Conservation (phyloP, 2,888 invertebrate genomes). For the Tillus elongatus region DNA sequence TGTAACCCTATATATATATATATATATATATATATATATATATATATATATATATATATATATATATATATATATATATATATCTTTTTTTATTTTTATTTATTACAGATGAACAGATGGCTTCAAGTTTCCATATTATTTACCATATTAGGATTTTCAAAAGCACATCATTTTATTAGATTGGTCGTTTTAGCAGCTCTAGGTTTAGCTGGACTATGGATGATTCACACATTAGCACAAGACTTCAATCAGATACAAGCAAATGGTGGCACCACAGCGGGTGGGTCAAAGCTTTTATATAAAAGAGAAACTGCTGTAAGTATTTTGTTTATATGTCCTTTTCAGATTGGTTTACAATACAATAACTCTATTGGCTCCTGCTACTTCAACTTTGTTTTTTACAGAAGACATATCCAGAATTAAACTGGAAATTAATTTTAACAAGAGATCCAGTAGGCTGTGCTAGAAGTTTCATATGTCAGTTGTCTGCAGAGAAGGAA, state of each 20-base stretch:
- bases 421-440: constrained; percentile 36
- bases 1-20: too few relatives aligned
- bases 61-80: background rate
- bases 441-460: constrained; percentile 41
- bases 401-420: too few relatives aligned
- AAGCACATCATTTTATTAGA: constrained; percentile 38
- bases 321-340: constrained; percentile 1
- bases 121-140: constrained; percentile 22
- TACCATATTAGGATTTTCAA: constrained; percentile 29
- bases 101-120: constrained; percentile 15
- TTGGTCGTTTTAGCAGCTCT: constrained; percentile 38
- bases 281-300: constrained; percentile 12
- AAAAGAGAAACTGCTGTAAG: background rate
- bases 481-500: constrained; percentile 35
- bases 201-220: constrained; percentile 43
- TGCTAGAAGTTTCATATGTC: constrained; percentile 42
- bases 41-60: too few relatives aligned
- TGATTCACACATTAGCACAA: constrained; percentile 42
- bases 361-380: too few relatives aligned
- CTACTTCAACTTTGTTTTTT: constrained; percentile 3
- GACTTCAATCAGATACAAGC: constrained; percentile 37
- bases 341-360: background rate
- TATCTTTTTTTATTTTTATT: background rate
- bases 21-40: too few relatives aligned
- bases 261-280: constrained; percentile 9